Evolutionary conservation across 2,888 invertebrate genomes (phyloP), one percentile per base, ranked within the genome.

Genomic region (Caenorhabditis angaria): DNA sequence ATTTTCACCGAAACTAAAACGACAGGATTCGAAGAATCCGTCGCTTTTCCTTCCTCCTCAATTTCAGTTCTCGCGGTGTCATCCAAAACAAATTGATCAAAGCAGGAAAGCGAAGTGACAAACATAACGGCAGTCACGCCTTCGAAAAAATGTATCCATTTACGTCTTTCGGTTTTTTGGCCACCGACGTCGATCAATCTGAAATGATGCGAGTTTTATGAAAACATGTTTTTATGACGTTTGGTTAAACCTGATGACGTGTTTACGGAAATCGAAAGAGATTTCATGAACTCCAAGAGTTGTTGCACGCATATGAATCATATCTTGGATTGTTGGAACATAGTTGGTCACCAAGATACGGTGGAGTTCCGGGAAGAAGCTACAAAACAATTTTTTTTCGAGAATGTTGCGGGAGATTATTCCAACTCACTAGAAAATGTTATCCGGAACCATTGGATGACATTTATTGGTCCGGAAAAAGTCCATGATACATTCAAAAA

Each of bases 71-170:
- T 24, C 2, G 25, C 25, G 27, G 57, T 48, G 35, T 76, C 72
- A n/a, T 76, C 69, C n/a, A 72, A 68, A 14, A 57, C 53, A 0
- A 61, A 59, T 54, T 78, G 75, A 58, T 78, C 70, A 51, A 73
- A 78, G 1, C 69, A 73, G 1, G 73, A 57, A 59, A 76, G 29
- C 0, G 78, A 76, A 5, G 68, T 65, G 8, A 76, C 66, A 54
- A 78, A 78, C 61, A 76, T 70, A 10, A 78, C 78, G 1, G 76
- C 75, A 2, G 72, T 68, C 22, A 78, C 78, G 5, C 70, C 73
- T 29, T 78, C 78, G 59, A 78, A 78, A 56, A 72, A 78, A 32
- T 78, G 78, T 22, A 78, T 78, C 78, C 78, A 78, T 54, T 78
- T 78, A 25, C 73, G 69, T 14, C 76, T 65, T 27, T 78, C 76